A percentile compares a stretch with the other conserved stretches of the same genome.
These are phyloP conservation scores for Oceanites oceanicus DNA, from an alignment of 2,113 vertebrate genomes.

Conservation along the genomic window DNA sequence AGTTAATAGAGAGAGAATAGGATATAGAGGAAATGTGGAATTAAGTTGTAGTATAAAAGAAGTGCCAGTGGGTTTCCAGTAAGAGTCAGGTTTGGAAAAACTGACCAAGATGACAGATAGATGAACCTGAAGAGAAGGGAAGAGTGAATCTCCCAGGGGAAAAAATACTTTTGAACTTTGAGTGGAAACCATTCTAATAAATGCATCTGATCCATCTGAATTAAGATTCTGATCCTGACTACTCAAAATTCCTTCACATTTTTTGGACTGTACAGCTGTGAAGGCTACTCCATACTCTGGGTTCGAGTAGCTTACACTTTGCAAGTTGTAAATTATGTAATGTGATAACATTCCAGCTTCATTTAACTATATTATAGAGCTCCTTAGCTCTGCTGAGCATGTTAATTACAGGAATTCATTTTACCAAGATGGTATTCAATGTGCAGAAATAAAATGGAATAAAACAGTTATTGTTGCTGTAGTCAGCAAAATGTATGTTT, in stretches of 20 bases:
- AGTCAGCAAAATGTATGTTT: conserved; percentile 35
- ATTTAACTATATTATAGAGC: conserved; percentile 9
- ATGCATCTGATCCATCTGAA: not conserved
- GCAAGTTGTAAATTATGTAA: not conserved
- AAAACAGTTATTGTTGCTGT: conserved; percentile 2
- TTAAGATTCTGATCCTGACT: not conserved
- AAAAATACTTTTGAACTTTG: not conserved
- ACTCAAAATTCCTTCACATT: not conserved
- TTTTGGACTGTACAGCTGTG: not conserved
- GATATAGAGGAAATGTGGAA: not conserved
- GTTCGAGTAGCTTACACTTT: not conserved
- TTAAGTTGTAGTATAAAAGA: not conserved
- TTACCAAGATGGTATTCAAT: conserved; percentile 29
- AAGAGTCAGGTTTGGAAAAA: not conserved
- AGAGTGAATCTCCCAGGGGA: not conserved
- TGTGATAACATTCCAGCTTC: conserved; percentile 24
- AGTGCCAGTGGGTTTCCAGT: not conserved
- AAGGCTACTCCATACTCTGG: not conserved
- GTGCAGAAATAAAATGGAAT: conserved; percentile 60
- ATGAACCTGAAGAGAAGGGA: not conserved
- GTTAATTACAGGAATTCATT: conserved; percentile 66
- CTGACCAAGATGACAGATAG: not conserved
- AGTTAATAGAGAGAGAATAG: not conserved
- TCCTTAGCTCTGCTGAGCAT: conserved; percentile 29
- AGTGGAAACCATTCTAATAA: not conserved